phyloP scores from a whole-genome alignment of 2,797 vertebrate genomes.

The Galagoides demidoff region DNA sequence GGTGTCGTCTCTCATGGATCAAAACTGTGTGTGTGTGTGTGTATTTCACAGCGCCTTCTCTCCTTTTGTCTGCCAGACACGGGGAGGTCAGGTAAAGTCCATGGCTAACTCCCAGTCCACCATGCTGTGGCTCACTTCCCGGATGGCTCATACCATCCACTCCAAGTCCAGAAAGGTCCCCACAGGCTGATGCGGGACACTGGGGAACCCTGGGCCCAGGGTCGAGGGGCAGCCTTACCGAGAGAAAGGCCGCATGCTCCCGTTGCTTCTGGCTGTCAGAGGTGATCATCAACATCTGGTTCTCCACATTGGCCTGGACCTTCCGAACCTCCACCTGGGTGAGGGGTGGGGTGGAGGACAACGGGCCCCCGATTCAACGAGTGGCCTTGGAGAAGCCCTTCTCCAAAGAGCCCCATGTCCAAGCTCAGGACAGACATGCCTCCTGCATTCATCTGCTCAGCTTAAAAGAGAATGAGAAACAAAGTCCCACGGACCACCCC shows the following conservation, averaged over 20 bases:
- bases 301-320: conserved; percentile 76
- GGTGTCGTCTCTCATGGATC: no score
- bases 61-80: no score
- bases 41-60: no score
- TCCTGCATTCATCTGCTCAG: not conserved
- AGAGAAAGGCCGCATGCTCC: conserved; percentile 70
- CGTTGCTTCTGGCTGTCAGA: conserved; percentile 70
- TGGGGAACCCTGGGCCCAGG: not conserved
- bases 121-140: no score
- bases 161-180: not conserved
- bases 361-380: not conserved
- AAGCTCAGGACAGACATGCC: not conserved
- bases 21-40: no score
- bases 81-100: no score
- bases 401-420: not conserved
- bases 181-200: not conserved
- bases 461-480: not conserved
- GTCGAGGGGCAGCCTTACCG: conserved; percentile 37
- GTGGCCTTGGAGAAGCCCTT: not conserved
- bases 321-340: conserved; percentile 71
- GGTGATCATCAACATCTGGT: conserved; percentile 76
- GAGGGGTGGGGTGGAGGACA: not conserved
- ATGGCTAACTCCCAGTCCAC: no score
- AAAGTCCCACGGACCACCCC: no score
- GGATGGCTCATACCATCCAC: not conserved